These are phyloP conservation scores for Pyrocoelia pectoralis DNA, from an alignment of 2,888 invertebrate genomes.

Conservation along the genomic window DNA sequence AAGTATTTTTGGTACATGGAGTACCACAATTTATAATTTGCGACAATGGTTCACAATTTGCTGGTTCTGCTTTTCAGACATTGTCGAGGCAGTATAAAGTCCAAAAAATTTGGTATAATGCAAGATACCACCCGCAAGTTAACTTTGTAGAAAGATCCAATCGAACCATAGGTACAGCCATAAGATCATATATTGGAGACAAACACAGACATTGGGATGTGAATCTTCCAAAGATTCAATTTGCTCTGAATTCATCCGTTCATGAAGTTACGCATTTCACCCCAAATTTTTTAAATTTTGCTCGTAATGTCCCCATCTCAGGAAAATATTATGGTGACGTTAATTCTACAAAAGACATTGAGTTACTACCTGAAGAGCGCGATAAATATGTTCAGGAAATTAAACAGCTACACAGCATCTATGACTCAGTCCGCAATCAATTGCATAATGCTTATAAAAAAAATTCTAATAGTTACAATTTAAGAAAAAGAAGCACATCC, in stretches of 20 bases:
- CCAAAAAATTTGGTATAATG: conserved; percentile 19
- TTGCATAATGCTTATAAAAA: too few relatives aligned
- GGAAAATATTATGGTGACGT: conserved; percentile 10
- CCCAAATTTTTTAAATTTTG: conserved; percentile 25
- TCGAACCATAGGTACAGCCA: conserved; percentile 35
- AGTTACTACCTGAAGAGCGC: too few relatives aligned
- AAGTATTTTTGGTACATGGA: conserved; percentile 31
- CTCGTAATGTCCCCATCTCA: neutral
- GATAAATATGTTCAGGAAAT: too few relatives aligned
- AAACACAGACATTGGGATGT: conserved; percentile 27
- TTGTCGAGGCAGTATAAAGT: conserved; percentile 16
- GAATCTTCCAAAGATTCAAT: neutral
- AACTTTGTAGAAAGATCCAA: conserved; percentile 20
- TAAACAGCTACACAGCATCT: too few relatives aligned
- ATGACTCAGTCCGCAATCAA: too few relatives aligned
- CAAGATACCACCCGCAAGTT: conserved; percentile 20
- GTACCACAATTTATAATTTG: conserved; percentile 26
- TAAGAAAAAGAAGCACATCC: too few relatives aligned
- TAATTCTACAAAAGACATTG: too few relatives aligned
- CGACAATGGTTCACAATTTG: conserved; percentile 34
- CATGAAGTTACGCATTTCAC: neutral
- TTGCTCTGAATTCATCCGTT: neutral
- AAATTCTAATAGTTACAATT: too few relatives aligned
- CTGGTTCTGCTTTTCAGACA: conserved; percentile 7
- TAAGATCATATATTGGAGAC: conserved; percentile 39